Base-by-base conservation (phyloP, 35 echinoderm and acorn worm genomes). In the Anneissia japonica region DNA sequence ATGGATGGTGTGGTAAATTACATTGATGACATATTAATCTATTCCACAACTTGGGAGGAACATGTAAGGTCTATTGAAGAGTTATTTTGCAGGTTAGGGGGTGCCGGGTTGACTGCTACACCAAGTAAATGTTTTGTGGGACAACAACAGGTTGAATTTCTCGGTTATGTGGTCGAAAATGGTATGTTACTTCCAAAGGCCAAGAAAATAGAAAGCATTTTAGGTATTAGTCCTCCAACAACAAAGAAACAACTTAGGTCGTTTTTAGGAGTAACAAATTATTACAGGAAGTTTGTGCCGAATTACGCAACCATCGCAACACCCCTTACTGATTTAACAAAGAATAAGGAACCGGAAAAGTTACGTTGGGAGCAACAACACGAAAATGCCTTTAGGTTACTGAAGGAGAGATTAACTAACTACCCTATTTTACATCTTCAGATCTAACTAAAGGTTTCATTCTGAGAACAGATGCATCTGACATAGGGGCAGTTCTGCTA, bases 251-350 rank as follows among this genome's bases (percentile, higher is more conserved):
- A 88, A 51, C 30, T 88, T 19, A 80, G 46, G 10, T 64, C 86
- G 13, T 88, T 89, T 82, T 0, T 89, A 28, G 79, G 79, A 21
- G 23, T 89, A 21, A 51, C 38, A 64, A 72, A 80, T 6, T 75
- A 89, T 33, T 89, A 89, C 36, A 82, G 77, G 19, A 35, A 43
- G 21, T 89, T 89, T 32, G 83, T 89, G 23, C 87, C 87, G 33
- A 83, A 89, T 56, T 82, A 73, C 16, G 43, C 64, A 14, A 39
- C 79, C 9, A 39, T 89, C 30, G 43, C 87, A 12, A 64, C 79
- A 19, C 87, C 87, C 31, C 34, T 89, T 1, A 83, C 56, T 38
- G 87, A 89, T 32, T 23, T 14, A 12, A 34, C 32, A 28, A 19
- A 77, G 31, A 77, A 33, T 12, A 11, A 12, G 12, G 31, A n/a